Conservation (phyloP, 2,113 vertebrate genomes). For the Alethe castanea region DNA sequence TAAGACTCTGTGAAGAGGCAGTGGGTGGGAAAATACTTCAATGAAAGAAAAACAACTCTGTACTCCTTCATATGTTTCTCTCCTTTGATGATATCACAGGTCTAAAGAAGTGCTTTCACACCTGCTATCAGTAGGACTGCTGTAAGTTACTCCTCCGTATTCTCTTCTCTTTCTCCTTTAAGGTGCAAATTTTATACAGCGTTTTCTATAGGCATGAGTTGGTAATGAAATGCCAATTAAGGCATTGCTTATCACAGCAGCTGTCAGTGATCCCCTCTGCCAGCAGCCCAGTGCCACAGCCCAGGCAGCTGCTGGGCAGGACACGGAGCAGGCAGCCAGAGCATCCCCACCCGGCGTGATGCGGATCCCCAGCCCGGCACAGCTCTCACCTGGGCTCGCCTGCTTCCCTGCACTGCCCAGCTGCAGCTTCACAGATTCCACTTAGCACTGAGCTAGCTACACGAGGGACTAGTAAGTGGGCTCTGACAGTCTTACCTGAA, state of each 20-base stretch:
- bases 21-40: neutral
- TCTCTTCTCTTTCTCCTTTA: neutral
- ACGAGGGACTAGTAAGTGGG: rapidly evolving
- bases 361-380: rapidly evolving
- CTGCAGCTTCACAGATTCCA: neutral
- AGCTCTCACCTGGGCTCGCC: rapidly evolving
- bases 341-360: rapidly evolving
- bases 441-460: neutral
- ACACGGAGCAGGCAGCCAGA: rapidly evolving
- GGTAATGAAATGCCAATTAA: neutral
- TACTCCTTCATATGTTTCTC: neutral
- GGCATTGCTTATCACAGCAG: neutral
- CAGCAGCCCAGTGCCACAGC: neutral
- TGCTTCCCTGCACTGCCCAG: neutral
- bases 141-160: neutral
- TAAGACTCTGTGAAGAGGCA: neutral
- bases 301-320: rapidly evolving
- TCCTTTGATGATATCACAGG: neutral
- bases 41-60: neutral
- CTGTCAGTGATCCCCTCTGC: neutral
- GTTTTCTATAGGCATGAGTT: neutral
- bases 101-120: neutral
- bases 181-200: neutral
- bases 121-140: neutral
- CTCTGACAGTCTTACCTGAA: neutral